Evolutionary conservation across 2,113 vertebrate genomes (phyloP).

Genomic region (Sphyrna mokarran): DNA sequence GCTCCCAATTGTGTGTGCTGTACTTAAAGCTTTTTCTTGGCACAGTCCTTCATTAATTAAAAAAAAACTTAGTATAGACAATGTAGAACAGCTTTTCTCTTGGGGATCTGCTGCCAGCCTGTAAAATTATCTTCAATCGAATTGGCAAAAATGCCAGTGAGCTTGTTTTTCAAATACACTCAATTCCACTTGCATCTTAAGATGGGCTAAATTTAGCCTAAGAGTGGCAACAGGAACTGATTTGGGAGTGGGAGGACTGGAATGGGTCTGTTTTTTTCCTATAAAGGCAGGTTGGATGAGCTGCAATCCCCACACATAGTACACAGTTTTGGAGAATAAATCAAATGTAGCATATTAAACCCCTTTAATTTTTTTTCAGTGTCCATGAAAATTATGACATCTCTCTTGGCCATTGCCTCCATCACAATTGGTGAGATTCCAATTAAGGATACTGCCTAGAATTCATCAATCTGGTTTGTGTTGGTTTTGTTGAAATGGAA

Average conservation of each 20-base stretch:
- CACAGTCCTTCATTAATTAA: too few species aligned
- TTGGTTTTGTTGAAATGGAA: too few species aligned
- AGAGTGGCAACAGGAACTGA: not conserved
- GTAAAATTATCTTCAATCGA: too few species aligned
- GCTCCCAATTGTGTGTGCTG: not conserved
- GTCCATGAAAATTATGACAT: not conserved
- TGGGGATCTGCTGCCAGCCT: too few species aligned
- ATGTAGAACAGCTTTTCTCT: too few species aligned
- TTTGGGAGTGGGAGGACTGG: not conserved
- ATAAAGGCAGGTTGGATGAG: not conserved
- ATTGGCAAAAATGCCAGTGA: too few species aligned
- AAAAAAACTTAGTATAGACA: too few species aligned
- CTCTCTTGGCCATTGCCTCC: not conserved
- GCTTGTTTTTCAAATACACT: too few species aligned
- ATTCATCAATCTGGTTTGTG: not conserved
- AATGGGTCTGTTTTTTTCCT: not conserved
- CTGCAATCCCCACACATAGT: not conserved
- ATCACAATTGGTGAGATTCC: not conserved
- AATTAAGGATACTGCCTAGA: not conserved
- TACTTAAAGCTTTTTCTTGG: too few species aligned
- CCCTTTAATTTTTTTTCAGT: not conserved
- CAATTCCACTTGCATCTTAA: too few species aligned
- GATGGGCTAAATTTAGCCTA: too few species aligned
- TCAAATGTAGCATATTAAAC: not conserved
- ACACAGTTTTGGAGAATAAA: not conserved